These are phyloP conservation scores for Motacilla alba DNA, from an alignment of 2,113 vertebrate genomes.

Conservation along the genomic window DNA sequence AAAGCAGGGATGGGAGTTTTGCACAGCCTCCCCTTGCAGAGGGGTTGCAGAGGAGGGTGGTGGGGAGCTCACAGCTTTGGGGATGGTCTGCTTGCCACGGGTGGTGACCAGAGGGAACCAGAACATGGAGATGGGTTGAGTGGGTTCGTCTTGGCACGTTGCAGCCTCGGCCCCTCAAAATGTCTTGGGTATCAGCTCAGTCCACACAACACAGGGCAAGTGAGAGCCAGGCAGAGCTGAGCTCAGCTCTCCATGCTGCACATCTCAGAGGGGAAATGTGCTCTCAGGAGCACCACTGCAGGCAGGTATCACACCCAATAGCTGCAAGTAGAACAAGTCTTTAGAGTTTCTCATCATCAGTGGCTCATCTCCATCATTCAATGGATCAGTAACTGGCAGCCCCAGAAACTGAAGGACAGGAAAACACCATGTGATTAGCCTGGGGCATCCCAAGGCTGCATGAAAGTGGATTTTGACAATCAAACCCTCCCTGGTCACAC, in stretches of 20 bases:
- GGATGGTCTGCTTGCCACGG: not conserved
- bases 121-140: not conserved
- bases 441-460: not conserved
- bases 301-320: not conserved
- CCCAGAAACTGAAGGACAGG: not conserved
- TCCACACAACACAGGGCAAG: fast-evolving
- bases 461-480: not conserved
- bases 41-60: not conserved
- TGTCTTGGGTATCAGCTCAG: fast-evolving
- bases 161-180: not conserved
- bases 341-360: not conserved
- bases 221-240: not conserved
- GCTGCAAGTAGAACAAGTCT: not conserved
- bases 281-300: not conserved
- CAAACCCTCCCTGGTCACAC: fast-evolving
- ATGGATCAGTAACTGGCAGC: not conserved
- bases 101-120: not conserved
- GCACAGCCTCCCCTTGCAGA: not conserved
- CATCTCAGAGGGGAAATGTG: not conserved
- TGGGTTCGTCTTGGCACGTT: not conserved
- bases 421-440: not conserved
- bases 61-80: not conserved
- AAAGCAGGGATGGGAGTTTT: not conserved
- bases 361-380: not conserved
- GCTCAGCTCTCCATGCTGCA: not conserved